Percentiles rank a stretch among this genome's conserved stretches.
These are phyloP conservation scores for Girardia tigrina DNA, from an alignment of 2,888 invertebrate species.

Conservation along the genomic window DNA sequence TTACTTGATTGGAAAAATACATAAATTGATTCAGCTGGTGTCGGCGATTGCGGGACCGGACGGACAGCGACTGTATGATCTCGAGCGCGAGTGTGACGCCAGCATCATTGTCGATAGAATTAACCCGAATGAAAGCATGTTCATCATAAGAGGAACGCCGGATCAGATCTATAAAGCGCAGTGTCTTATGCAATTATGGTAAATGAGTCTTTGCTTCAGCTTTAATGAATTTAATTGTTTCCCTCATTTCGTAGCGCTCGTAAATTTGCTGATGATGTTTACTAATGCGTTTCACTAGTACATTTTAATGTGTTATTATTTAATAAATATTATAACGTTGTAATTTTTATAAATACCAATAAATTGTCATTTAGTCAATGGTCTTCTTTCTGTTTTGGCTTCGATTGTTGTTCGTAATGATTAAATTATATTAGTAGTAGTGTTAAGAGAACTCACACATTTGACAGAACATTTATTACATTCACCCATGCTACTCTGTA, in stretches of 20 bases:
- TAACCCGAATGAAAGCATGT: not conserved
- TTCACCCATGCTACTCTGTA: too few species aligned
- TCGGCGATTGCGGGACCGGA: not conserved
- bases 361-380: too few species aligned
- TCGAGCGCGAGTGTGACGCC: not conserved
- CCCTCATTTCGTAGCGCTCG: not conserved
- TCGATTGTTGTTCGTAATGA: too few species aligned
- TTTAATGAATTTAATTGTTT: not conserved
- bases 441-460: too few species aligned
- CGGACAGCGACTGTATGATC: not conserved
- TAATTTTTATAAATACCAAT: too few species aligned
- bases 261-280: not conserved
- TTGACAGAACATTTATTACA: too few species aligned
- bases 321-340: not conserved
- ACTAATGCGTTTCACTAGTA: constrained; percentile 2
- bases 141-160: not conserved
- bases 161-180: constrained; percentile 5
- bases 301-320: not conserved
- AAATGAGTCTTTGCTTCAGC: not conserved
- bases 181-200: constrained; percentile 13
- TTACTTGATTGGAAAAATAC: too few species aligned
- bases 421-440: too few species aligned
- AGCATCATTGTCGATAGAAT: not conserved
- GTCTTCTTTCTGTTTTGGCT: too few species aligned
- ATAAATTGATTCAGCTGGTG: too few species aligned